Evolutionary conservation across 2,888 invertebrate genomes (phyloP), one percentile per base, ranked within the genome.

Genomic region (Epistrophe grossulariae): DNA sequence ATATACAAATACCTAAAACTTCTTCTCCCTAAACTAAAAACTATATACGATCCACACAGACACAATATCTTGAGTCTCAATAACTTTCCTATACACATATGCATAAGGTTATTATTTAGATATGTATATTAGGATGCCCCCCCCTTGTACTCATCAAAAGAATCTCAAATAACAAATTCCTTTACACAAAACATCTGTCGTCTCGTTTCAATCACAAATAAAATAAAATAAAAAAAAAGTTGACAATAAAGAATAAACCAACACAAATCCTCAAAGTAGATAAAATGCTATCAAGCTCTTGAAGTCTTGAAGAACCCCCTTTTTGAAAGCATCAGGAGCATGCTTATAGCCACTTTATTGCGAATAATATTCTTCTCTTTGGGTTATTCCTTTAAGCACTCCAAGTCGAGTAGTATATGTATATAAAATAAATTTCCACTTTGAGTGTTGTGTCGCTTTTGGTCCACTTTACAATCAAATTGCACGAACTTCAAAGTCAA

Each of bases 401-500:
- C 35, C 19, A 60, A 62, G 55, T 72, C 38, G 64, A 84, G 68
- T 19, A 55, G 52, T 55, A 24, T 2, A 24, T 24, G 3, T 24
- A 24, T 24, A 70, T 62, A 45, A 68, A 77, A 77, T 62, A 57
- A 71, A 72, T 66, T 57, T 78, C 40, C 57, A 64, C 72, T 80
- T 62, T 78, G 68, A 68, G 43, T 68, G n/a, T 70, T 55, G 55
- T 68, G 68, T 68, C 71, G 43, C 40, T 59, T 35, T 38, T 73
- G 62, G 70, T 74, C 78, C 73, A 70, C 78, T 64, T 55, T 59
- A 52, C 73, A 85, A 82, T 85, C 82, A 78, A 78, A 85, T 73
- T 85, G 78, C 50, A 84, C 10, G 43, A 78, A 80, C 81, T 85
- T 81, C 85, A 85, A 85, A 85, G 85, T 71, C 82, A 71, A 84